phyloP scores from a whole-genome alignment of 2,113 vertebrate genomes.

The Xiphorhynchus elegans region DNA sequence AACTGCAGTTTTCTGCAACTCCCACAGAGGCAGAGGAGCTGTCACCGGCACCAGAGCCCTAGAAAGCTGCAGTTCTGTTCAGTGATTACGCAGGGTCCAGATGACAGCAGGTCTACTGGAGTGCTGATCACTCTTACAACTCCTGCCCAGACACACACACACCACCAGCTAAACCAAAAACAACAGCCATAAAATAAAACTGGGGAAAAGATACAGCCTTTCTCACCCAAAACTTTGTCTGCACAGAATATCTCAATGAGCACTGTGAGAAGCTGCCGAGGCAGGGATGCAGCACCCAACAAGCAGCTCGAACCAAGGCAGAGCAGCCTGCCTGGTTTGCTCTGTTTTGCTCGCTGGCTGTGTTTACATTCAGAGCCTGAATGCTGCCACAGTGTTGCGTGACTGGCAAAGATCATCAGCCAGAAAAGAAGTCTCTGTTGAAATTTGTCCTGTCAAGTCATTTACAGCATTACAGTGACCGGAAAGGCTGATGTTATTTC shows the following conservation, averaged over 20 bases:
- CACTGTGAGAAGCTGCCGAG: rapidly evolving
- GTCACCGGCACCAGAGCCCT: neutral
- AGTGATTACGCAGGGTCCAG: neutral
- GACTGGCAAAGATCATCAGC: neutral
- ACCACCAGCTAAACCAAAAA: neutral
- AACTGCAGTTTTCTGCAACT: neutral
- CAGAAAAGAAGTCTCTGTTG: neutral
- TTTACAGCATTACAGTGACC: neutral
- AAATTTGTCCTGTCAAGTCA: neutral
- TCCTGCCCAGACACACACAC: neutral
- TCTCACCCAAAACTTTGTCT: neutral
- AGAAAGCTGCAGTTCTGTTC: neutral
- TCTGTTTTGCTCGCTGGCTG: neutral
- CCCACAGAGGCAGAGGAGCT: neutral
- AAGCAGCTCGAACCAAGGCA: neutral
- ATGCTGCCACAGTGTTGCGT: neutral
- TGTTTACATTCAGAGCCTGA: neutral
- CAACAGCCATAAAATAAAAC: neutral
- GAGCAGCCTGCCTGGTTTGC: neutral
- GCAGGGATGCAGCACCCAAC: rapidly evolving
- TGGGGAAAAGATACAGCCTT: neutral
- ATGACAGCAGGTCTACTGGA: neutral
- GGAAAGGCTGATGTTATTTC: neutral
- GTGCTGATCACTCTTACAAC: neutral
- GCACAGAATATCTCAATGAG: rapidly evolving